Conservation (phyloP, 2,797 vertebrate species). For the Balearica regulorum region DNA sequence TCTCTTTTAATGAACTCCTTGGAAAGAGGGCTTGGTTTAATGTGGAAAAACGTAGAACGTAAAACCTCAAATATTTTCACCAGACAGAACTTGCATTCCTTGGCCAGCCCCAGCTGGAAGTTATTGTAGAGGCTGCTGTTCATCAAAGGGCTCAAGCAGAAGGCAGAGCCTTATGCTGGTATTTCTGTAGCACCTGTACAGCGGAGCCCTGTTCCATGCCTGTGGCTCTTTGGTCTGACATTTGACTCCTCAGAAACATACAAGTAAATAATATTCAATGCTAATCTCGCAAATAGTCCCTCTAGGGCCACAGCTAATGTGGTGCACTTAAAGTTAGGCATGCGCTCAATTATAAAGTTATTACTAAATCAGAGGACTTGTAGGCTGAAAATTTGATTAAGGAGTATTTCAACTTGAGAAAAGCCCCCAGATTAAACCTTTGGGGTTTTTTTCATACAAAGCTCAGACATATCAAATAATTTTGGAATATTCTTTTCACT, state of each 20-base stretch:
- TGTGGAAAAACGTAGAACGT: slow-evolving; percentile 40
- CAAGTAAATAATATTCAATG: background rate
- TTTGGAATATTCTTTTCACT: slow-evolving; percentile 47
- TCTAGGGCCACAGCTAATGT: background rate
- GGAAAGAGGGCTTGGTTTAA: slow-evolving; percentile 14
- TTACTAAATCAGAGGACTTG: slow-evolving; percentile 4
- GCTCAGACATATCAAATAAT: slow-evolving; percentile 4
- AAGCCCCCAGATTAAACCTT: background rate
- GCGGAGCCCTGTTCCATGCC: background rate
- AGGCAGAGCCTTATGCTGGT: background rate
- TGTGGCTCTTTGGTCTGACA: slow-evolving; percentile 2
- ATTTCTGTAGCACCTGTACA: slow-evolving; percentile 40
- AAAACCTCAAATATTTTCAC: slow-evolving; percentile 54
- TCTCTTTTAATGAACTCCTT: slow-evolving; percentile 13
- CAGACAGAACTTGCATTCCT: slow-evolving; percentile 13
- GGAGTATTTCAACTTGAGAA: background rate
- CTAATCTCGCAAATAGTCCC: slow-evolving; percentile 29
- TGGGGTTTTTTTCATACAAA: background rate
- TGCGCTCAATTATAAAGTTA: slow-evolving; percentile 16
- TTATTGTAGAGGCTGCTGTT: slow-evolving; percentile 30
- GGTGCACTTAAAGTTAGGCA: slow-evolving; percentile 12
- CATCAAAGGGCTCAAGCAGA: background rate
- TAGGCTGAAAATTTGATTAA: slow-evolving; percentile 30
- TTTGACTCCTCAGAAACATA: background rate
- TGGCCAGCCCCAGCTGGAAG: slow-evolving; percentile 28